Base-by-base conservation (phyloP, 2,888 invertebrate species). In the Lasioglossum vierecki region DNA sequence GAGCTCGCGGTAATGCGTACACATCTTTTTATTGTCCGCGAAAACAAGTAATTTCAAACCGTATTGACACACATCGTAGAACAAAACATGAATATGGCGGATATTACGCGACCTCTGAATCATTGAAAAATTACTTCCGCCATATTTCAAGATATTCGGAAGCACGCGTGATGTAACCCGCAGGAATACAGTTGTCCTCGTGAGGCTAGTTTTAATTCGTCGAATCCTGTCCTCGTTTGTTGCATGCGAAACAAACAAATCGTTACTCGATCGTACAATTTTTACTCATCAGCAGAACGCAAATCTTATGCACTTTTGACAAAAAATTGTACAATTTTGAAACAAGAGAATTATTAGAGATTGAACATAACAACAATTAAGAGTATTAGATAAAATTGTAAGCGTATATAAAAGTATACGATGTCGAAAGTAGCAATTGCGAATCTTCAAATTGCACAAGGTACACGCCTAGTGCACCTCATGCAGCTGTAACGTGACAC, bases 71-170 rank as follows among this genome's bases (percentile, higher is more conserved):
- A 76, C 44, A 71, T 66, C 26, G 26, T 26, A 49, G 71, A 76
- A 87, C 76, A 87, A 84, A 88, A 85, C 78, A 80, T 72, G 72
- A 80, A 82, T 79, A 78, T 82, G 82, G 66, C 85, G 86, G 87
- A 87, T 83, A 81, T 90, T 90, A 82, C 87, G 84, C 78, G 84
- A 88, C n/a, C n/a, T 22, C 53, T 84, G 76, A 88, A 86, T 85
- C 83, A 84, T 46, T 83, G 78, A 85, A 90, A 85, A 89, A 88
- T 80, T 83, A 76, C 78, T 85, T 86, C 82, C 85, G 85, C 81
- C 70, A 74, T 82, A 76, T 82, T 85, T 80, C 76, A 77, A 79
- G 82, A 85, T 86, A 83, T 82, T 83, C 83, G 81, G 76, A 83
- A 83, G 41, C 66, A 63, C 68, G 82, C 77, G 60, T 86, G 80